phyloP scores from a whole-genome alignment of 2,113 vertebrate genomes.

The Trematocara marginatum region DNA sequence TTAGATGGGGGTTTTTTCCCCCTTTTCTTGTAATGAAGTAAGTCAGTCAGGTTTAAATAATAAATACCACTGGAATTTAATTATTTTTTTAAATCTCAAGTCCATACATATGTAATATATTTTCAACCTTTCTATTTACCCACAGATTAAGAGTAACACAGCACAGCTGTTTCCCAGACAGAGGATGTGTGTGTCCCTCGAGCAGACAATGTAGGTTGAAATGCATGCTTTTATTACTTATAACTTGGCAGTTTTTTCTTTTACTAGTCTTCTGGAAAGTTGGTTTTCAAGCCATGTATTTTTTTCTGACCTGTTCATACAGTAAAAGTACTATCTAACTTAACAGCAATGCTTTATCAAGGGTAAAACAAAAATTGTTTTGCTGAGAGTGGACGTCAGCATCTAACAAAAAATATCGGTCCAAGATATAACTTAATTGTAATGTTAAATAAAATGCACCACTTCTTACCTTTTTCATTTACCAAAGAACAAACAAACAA shows the following conservation, averaged over 20 bases:
- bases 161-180: slow-evolving; percentile 34
- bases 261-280: neutral
- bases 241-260: neutral
- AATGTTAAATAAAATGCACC: neutral
- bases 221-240: neutral
- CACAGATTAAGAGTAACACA: slow-evolving; percentile 3
- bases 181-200: slow-evolving; percentile 5
- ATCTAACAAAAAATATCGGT: neutral
- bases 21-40: neutral
- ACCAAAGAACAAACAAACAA: neutral
- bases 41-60: neutral
- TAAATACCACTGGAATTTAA: neutral
- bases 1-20: neutral
- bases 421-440: neutral
- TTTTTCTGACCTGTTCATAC: neutral
- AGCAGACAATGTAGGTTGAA: neutral
- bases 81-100: neutral
- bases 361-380: neutral
- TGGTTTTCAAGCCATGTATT: neutral
- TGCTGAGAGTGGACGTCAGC: neutral
- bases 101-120: neutral
- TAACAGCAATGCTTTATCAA: neutral
- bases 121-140: slow-evolving; percentile 17
- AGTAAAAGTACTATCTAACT: neutral
- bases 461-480: neutral